A percentile compares a stretch with the other conserved stretches of the same genome.
Conservation (phyloP, 2,113 vertebrate genomes). For the Cheirogaleus medius region DNA sequence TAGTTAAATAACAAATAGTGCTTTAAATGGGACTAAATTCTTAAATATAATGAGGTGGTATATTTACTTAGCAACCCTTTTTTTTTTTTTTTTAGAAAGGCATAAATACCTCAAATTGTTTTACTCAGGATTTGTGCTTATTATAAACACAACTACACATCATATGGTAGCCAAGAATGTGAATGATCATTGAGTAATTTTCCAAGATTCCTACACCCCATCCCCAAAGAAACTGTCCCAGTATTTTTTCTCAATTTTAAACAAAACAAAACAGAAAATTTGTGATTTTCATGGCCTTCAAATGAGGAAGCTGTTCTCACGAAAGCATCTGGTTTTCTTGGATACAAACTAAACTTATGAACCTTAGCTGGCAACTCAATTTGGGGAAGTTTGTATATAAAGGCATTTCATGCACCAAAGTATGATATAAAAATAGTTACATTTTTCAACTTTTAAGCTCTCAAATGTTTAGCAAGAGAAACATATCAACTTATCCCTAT, state of each 20-base stretch:
- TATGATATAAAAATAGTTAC: conserved; percentile 70
- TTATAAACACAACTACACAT: neutral
- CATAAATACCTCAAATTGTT: conserved; percentile 41
- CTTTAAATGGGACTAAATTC: conserved; percentile 52
- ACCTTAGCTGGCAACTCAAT: conserved; percentile 65
- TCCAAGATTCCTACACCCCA: neutral
- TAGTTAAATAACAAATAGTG: neutral
- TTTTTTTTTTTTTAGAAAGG: neutral
- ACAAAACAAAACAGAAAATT: conserved; percentile 59
- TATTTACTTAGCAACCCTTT: conserved; percentile 22
- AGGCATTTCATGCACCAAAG: conserved; percentile 59
- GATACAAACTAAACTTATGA: conserved; percentile 65
- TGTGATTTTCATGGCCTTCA: conserved; percentile 64
- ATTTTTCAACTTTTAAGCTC: conserved; percentile 64
- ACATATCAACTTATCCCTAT: conserved; percentile 44
- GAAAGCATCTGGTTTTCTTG: conserved; percentile 76
- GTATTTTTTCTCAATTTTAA: conserved; percentile 50
- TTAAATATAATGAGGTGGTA: neutral
- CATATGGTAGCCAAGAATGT: neutral
- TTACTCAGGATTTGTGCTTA: neutral
- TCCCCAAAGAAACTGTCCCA: conserved; percentile 7
- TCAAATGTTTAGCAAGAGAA: conserved; percentile 63
- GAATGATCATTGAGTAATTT: conserved; percentile 25
- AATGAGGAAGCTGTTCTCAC: conserved; percentile 60
- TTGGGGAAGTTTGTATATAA: conserved; percentile 65